Percentiles rank a stretch among this genome's conserved stretches.
Conservation (phyloP, 2,113 vertebrate genomes). For the Malurus cyaneus region DNA sequence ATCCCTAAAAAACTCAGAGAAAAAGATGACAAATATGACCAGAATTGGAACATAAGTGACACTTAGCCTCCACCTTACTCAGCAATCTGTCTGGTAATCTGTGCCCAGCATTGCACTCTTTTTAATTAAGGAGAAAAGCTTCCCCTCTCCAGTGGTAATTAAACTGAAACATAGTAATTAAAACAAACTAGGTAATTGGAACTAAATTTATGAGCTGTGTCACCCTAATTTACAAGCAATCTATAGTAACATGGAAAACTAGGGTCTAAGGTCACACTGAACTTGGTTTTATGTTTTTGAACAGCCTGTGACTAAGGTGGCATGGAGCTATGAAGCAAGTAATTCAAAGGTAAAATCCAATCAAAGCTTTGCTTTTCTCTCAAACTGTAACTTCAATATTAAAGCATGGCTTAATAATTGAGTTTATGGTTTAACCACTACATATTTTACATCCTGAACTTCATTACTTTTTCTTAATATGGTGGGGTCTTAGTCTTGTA, state of each 20-base stretch:
- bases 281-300: not conserved
- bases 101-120: not conserved
- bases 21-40: not conserved
- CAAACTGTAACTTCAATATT: not conserved
- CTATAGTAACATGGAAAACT: not conserved
- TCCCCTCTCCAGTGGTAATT: fast-evolving
- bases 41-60: not conserved
- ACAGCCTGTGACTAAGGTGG: not conserved
- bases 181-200: not conserved
- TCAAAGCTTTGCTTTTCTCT: not conserved
- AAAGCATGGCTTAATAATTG: not conserved
- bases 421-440: not conserved
- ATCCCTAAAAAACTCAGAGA: not conserved
- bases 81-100: not conserved
- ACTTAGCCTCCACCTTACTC: not conserved
- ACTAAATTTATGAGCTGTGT: not conserved
- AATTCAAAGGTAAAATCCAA: not conserved
- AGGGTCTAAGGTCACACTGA: not conserved
- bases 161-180: not conserved
- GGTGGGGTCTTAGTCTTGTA: not conserved
- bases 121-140: not conserved
- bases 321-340: not conserved
- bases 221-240: not conserved
- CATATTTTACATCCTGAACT: not conserved
- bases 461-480: not conserved